These are phyloP conservation scores for Pangasius krempfi DNA, from an alignment of 2,797 vertebrate genomes.

Conservation along the genomic window DNA sequence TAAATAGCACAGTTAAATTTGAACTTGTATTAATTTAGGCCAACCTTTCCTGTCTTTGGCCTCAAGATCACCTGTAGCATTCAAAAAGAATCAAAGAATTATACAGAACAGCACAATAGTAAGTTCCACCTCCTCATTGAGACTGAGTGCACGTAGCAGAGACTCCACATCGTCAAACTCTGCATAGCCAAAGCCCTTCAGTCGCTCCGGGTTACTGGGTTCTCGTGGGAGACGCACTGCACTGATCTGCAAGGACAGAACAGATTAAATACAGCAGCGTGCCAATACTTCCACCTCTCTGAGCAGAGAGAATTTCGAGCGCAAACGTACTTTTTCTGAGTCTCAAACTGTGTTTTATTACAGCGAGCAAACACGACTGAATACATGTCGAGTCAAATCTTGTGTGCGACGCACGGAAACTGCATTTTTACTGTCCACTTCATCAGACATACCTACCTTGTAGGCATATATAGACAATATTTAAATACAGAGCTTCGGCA, in stretches of 20 bases:
- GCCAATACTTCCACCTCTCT: neutral
- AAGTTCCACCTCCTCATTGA: slow-evolving; percentile 88
- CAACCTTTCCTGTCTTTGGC: neutral
- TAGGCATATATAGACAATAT: neutral
- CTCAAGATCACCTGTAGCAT: neutral
- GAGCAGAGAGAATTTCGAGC: neutral
- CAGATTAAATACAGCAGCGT: neutral
- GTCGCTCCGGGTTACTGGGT: slow-evolving; percentile 91
- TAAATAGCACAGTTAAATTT: neutral
- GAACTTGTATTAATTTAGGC: neutral
- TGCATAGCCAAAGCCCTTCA: slow-evolving; percentile 97
- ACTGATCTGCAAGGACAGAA: slow-evolving; percentile 80
- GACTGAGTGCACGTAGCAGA: slow-evolving; percentile 87
- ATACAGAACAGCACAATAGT: neutral
- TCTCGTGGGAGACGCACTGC: slow-evolving; percentile 94
- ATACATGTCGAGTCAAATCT: neutral
- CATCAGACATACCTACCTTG: neutral
- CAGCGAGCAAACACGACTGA: neutral
- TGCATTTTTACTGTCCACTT: neutral
- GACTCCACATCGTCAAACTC: slow-evolving; percentile 96
- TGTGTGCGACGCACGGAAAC: neutral
- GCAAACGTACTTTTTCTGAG: neutral
- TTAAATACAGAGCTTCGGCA: neutral
- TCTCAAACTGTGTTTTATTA: neutral
- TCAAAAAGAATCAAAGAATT: neutral